phyloP scores from a whole-genome alignment of 1,140 invertebrate species.

The Ceratina calcarata region DNA sequence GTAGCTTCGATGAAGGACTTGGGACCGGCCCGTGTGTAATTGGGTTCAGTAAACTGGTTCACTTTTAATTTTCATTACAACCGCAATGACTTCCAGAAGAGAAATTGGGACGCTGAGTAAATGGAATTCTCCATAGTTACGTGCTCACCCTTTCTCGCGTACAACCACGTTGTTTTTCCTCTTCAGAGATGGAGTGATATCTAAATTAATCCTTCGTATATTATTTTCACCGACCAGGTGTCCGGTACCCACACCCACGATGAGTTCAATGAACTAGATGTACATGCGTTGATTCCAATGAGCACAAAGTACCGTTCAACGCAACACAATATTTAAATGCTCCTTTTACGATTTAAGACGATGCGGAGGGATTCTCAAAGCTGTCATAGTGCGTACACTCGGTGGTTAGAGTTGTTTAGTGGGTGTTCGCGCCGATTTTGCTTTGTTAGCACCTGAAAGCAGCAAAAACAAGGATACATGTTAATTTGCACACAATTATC shows the following conservation, averaged over 20 bases:
- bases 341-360: constrained; percentile 60
- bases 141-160: constrained; percentile 53
- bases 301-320: background rate
- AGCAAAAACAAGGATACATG: constrained; percentile 39
- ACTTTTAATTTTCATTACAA: constrained; percentile 22
- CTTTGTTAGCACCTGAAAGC: constrained; percentile 67
- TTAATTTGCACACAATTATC: background rate
- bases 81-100: background rate
- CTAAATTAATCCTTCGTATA: constrained; percentile 24
- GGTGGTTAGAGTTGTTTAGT: constrained; percentile 45
- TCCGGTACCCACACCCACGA: constrained; percentile 20
- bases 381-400: constrained; percentile 54
- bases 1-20: background rate
- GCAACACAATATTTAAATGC: background rate
- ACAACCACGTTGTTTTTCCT: constrained; percentile 36
- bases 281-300: constrained; percentile 6
- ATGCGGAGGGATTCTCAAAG: constrained; percentile 48
- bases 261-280: constrained; percentile 10
- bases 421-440: constrained; percentile 1
- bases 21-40: background rate
- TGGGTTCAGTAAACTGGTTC: constrained; percentile 1
- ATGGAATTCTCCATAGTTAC: constrained; percentile 14
- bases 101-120: constrained; percentile 19
- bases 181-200: constrained; percentile 16
- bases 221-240: background rate